phyloP scores from a whole-genome alignment of 2,888 invertebrate genomes.

The Beris chalybata region DNA sequence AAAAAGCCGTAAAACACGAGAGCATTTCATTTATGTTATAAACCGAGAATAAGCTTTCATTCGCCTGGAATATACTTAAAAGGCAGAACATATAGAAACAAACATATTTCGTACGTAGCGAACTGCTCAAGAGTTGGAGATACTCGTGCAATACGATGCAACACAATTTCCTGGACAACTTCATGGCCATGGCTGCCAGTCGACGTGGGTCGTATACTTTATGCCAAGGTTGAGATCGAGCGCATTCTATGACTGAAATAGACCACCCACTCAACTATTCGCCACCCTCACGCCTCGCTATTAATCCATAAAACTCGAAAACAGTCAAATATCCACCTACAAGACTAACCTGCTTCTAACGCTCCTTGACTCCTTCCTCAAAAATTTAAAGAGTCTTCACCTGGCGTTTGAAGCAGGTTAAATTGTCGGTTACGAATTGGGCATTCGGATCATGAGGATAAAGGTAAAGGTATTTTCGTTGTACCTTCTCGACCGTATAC shows the following conservation, averaged over 20 bases:
- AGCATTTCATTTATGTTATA: conserved; percentile 30
- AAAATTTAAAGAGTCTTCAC: conserved; percentile 2
- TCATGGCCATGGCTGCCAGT: conserved; percentile 28
- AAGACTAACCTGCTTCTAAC: background rate
- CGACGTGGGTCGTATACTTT: conserved; percentile 4
- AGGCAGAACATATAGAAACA: conserved; percentile 1
- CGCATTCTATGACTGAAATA: conserved; percentile 10
- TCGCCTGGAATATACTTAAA: conserved; percentile 3
- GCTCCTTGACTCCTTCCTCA: background rate
- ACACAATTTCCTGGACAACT: conserved; percentile 24
- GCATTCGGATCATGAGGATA: conserved; percentile 14
- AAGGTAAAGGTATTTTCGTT: background rate
- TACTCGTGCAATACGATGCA: conserved; percentile 12
- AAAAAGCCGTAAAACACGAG: conserved; percentile 33
- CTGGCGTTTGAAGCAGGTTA: background rate
- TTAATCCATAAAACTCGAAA: conserved; percentile 3
- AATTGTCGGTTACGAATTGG: conserved; percentile 19
- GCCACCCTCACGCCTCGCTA: background rate
- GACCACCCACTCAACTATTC: background rate
- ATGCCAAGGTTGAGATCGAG: conserved; percentile 11
- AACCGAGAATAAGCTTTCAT: conserved; percentile 28
- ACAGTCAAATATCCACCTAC: conserved; percentile 3
- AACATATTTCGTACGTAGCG: conserved; percentile 1
- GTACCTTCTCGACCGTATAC: too few relatives aligned
- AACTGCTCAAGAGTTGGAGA: conserved; percentile 3